A percentile compares a stretch with the other conserved stretches of the same genome.
Conservation (phyloP, 1,140 invertebrate species). For the Hycleus phaleratus region DNA sequence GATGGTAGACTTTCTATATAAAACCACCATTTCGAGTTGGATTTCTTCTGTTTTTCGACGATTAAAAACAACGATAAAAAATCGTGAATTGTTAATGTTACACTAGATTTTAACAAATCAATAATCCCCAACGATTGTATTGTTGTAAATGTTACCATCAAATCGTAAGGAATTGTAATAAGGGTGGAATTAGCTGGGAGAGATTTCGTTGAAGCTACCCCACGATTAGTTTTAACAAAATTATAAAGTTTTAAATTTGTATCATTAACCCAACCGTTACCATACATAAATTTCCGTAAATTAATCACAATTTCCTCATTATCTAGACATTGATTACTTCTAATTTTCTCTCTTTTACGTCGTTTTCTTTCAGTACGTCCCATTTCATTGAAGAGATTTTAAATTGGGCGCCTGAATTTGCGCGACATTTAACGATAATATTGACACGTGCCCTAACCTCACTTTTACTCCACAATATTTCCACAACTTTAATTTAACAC, state of each 20-base stretch:
- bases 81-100: slow-evolving; percentile 44
- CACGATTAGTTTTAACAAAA: slow-evolving; percentile 49
- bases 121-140: slow-evolving; percentile 31
- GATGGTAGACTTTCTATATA: slow-evolving; percentile 55
- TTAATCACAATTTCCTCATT: slow-evolving; percentile 19
- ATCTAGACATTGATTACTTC: slow-evolving; percentile 7
- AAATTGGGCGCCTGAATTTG: neutral
- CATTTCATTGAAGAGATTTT: slow-evolving; percentile 13
- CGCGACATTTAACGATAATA: neutral
- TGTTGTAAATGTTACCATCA: slow-evolving; percentile 47
- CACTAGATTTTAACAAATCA: slow-evolving; percentile 27
- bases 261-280: slow-evolving; percentile 29
- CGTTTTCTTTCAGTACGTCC: slow-evolving; percentile 27
- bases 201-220: slow-evolving; percentile 44
- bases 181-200: slow-evolving; percentile 43
- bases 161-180: slow-evolving; percentile 45
- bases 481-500: neutral
- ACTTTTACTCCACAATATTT: slow-evolving; percentile 1
- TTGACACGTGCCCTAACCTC: neutral
- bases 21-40: slow-evolving; percentile 39
- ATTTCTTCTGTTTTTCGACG: slow-evolving; percentile 43
- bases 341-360: slow-evolving; percentile 5
- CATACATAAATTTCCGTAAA: slow-evolving; percentile 31
- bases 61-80: slow-evolving; percentile 56
- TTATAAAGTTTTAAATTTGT: slow-evolving; percentile 26